phyloP scores from a whole-genome alignment of 2,113 vertebrate genomes.

The Puntigrus tetrazona region DNA sequence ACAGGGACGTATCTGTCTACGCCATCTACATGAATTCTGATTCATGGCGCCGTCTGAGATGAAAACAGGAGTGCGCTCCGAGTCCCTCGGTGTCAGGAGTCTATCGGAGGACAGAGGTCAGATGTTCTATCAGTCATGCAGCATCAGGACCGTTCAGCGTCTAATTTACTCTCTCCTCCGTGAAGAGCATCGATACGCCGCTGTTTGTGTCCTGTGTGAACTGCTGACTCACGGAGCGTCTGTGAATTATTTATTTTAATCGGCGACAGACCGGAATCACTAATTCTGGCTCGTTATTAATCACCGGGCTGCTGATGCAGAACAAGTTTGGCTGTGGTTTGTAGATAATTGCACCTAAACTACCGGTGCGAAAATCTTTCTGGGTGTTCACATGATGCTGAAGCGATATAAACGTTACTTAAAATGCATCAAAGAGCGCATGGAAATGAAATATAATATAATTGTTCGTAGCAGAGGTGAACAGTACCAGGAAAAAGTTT shows the following conservation, averaged over 20 bases:
- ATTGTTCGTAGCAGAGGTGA: neutral
- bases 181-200: neutral
- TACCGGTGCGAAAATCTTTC: no score
- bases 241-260: conserved; percentile 61
- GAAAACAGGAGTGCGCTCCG: neutral
- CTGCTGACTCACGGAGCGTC: conserved; percentile 36
- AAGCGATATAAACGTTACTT: no score
- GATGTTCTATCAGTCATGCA: neutral
- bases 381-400: no score
- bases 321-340: no score
- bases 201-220: conserved; percentile 42
- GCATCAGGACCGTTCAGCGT: neutral
- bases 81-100: neutral
- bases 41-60: neutral
- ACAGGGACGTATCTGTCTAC: neutral
- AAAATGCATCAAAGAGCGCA: no score
- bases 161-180: neutral
- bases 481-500: neutral
- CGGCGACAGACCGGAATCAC: conserved; percentile 50
- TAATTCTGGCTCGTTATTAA: conserved; percentile 43
- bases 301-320: conserved; percentile 9
- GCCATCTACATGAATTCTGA: neutral
- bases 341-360: no score
- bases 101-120: neutral
- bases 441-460: neutral